Evolutionary conservation across 2,888 invertebrate species (phyloP), one percentile per base, ranked within the genome.

Genomic region (Rutpela maculata): DNA sequence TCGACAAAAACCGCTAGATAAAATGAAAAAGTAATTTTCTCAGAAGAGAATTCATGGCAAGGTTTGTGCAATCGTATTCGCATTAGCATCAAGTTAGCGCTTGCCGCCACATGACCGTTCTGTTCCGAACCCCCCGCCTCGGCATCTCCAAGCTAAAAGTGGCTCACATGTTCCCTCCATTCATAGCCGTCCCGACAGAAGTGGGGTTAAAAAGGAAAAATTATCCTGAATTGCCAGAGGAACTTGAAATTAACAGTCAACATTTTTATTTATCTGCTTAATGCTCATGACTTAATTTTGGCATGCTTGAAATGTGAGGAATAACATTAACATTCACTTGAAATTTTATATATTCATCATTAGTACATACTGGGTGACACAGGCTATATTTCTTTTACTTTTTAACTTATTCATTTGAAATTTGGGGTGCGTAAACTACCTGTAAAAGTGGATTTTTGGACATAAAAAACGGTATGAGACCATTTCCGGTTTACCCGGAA

Each of bases 11-110:
- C 83, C 82, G 84, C 82, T 80, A 87, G 88, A 89, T 89, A 88
- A 88, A 89, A 90, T 90, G 88, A 89, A 90, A 90, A 90, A 89
- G 89, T 88, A 88, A 88, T 90, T 89, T 90, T 88, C 88, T 88
- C 87, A 86, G 84, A 85, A 89, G 88, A 87, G 88, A 89, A 89
- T 89, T 89, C 89, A 89, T 89, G 88, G 89, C 88, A 86, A 87
- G 86, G 86, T 88, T 85, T 85, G 85, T 87, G 85, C 88, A 87
- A 90, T 90, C 87, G 87, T 88, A 88, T 88, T 85, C 84, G 85
- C 89, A 89, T 90, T 89, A 90, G 88, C 88, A 87, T 87, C 87
- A 87, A 88, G 88, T 89, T 89, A 87, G 87, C 89, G 88, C 88
- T 87, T 87, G 86, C 87, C 87, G 87, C 86, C 88, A 87, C 87